Evolutionary conservation across 2,888 invertebrate genomes (phyloP).

Genomic region (Noctua janthe): DNA sequence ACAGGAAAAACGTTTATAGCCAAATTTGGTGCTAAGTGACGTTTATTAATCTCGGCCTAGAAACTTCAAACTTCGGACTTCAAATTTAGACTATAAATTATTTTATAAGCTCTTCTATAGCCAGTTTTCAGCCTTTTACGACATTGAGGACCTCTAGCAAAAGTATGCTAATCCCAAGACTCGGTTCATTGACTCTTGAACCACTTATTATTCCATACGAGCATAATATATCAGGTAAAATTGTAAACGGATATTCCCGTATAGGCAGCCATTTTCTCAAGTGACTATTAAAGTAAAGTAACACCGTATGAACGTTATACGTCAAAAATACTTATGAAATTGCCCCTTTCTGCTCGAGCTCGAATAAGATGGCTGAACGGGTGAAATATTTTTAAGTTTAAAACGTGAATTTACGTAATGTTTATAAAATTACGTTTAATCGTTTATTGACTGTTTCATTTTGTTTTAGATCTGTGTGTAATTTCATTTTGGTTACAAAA

Average conservation of each 20-base stretch:
- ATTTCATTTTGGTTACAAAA: not conserved
- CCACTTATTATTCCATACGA: conserved; percentile 1
- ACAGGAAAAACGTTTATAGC: no score
- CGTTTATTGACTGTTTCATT: conserved; percentile 1
- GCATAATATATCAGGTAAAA: conserved; percentile 34
- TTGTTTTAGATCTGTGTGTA: not conserved
- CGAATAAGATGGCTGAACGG: conserved; percentile 33
- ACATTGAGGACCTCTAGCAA: not conserved
- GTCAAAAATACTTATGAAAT: conserved; percentile 64
- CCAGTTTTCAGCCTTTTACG: not conserved
- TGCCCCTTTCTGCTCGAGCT: conserved; percentile 30
- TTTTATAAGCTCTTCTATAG: not conserved
- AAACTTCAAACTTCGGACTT: not conserved
- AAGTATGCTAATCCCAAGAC: not conserved
- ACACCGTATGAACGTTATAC: conserved; percentile 39
- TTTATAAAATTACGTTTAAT: not conserved
- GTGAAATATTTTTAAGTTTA: conserved; percentile 33
- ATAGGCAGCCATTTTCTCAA: conserved; percentile 50
- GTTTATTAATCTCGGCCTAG: not conserved
- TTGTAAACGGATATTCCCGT: conserved; percentile 52
- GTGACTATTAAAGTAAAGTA: conserved; percentile 53
- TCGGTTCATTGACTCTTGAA: conserved; percentile 7
- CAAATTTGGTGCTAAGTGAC: not conserved
- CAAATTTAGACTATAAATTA: not conserved
- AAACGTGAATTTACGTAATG: conserved; percentile 27